A percentile compares a stretch with the other conserved stretches of the same genome.
Evolutionary conservation across 2,113 vertebrate species (phyloP).

Genomic region (Psilopsiagon aurifrons): DNA sequence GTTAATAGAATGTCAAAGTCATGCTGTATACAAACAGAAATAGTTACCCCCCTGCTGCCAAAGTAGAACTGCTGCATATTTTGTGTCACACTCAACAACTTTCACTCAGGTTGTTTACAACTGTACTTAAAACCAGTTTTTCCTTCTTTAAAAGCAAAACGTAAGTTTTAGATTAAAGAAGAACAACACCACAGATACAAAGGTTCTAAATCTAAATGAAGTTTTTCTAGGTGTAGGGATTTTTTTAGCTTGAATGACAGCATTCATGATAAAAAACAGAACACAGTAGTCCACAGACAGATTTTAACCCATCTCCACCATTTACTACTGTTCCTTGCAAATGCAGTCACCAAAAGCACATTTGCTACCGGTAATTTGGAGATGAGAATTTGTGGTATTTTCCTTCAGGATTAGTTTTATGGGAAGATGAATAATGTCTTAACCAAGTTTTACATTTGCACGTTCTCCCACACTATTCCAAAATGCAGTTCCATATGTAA

Average conservation of each 20-base stretch:
- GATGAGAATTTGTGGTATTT: background rate
- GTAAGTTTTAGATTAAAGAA: background rate
- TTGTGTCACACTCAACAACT: background rate
- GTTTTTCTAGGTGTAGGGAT: background rate
- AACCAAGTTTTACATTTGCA: background rate
- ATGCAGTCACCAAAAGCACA: background rate
- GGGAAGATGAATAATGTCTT: background rate
- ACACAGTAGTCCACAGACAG: background rate
- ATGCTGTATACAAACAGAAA: background rate
- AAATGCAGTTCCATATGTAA: background rate
- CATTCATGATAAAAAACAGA: constrained; percentile 22
- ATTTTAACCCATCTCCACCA: constrained; percentile 6
- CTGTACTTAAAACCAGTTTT: background rate
- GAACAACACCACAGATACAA: background rate
- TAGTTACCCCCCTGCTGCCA: background rate
- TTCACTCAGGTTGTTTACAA: background rate
- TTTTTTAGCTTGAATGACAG: background rate
- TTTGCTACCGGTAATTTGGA: background rate
- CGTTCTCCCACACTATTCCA: background rate
- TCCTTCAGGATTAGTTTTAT: background rate
- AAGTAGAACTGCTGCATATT: background rate
- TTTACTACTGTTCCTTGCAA: constrained; percentile 1
- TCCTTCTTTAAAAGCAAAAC: background rate
- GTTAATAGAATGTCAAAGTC: background rate
- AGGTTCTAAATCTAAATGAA: constrained; percentile 28